Evolutionary conservation across 2,888 invertebrate genomes (phyloP), one percentile per base, ranked within the genome.

Genomic region (Pristionchus maxplancki): DNA sequence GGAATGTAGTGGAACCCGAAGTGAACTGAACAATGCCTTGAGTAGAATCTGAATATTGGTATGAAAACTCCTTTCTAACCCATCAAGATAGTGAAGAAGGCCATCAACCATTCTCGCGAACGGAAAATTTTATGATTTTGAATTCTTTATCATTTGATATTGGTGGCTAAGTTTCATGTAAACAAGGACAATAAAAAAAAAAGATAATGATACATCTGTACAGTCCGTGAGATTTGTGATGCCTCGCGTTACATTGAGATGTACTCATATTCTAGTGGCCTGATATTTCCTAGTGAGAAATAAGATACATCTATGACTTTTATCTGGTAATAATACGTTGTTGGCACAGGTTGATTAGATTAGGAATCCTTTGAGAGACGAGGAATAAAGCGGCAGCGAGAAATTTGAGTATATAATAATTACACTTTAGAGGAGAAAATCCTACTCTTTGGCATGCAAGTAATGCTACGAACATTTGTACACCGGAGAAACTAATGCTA

Each of bases 291-390:
- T 58, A 58, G 58, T 24, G 24, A 58, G 24, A 58, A 58, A 58
- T 58, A 34, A 13, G 31, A 67, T 34, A 64, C n/a, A 64, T 67
- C 34, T 67, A 34, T 67, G 31, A 67, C 31, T 34, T 34, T 15
- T 5, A 67, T 34, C 15, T 6, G 24, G 20, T 31, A 15, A 31
- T 34, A 78, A 78, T 78, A 48, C 44, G 34, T 40, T 40, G 44
- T 28, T 78, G 78, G 78, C 78, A 78, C 78, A 48, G n/a, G 78
- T 78, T 78, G 78, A 78, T 78, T 78, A 78, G 78, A 78, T 20
- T 71, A 11, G 40, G 78, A 44, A 78, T 78, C 28, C 28, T 40
- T 44, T 78, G 44, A 28, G 78, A 44, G 78, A 78, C 78, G 44
- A n/a, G 78, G 44, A 78, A 48, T 78, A 78, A 78, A 78, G 78